Conservation (phyloP, 2,797 vertebrate genomes). For the Hafferia zeledoni region DNA sequence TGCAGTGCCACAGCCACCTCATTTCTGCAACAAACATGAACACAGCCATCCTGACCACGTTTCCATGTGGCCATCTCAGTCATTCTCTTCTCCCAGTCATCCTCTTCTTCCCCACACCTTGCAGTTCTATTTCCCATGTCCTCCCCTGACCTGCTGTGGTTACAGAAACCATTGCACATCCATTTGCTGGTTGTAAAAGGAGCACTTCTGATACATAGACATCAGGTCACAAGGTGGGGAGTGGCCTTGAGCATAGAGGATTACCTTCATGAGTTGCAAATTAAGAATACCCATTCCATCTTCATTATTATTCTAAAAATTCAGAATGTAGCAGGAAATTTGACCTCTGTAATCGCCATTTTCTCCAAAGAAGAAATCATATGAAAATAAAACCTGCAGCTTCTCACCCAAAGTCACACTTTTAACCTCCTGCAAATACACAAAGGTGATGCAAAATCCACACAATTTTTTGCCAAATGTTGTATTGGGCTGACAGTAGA, state of each 20-base stretch:
- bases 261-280: neutral
- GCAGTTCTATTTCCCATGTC: neutral
- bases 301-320: neutral
- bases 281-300: neutral
- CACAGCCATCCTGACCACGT: neutral
- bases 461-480: neutral
- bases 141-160: neutral
- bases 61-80: too few relatives aligned
- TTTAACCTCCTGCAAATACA: neutral
- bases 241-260: neutral
- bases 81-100: neutral
- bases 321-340: neutral
- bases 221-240: neutral
- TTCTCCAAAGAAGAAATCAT: neutral
- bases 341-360: neutral
- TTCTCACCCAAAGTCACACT: neutral
- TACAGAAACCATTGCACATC: fast-evolving
- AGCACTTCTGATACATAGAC: neutral
- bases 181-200: neutral
- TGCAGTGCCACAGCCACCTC: neutral
- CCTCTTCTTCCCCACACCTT: neutral
- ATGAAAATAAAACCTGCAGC: neutral
- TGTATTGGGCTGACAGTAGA: neutral
- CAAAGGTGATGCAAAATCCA: neutral
- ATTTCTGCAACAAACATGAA: neutral